Evolutionary conservation across 2,797 vertebrate species (phyloP).

Genomic region (Periparus ater): DNA sequence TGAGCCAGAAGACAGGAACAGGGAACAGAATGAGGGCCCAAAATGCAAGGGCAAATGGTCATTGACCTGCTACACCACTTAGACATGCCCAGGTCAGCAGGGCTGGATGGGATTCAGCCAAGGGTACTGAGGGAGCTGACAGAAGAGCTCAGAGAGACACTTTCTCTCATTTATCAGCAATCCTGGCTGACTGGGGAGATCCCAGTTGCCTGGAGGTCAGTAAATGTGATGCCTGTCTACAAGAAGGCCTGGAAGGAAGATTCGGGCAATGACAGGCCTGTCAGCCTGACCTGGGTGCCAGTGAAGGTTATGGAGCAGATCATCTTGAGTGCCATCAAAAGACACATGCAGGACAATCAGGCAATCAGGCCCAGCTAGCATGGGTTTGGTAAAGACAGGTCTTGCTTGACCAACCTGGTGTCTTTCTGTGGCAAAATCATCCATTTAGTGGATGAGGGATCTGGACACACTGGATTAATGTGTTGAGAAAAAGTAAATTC

Average conservation of each 20-base stretch:
- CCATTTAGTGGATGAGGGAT: not conserved
- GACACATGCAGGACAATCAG: not conserved
- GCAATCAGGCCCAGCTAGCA: rapidly evolving
- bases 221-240: not conserved
- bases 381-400: not conserved
- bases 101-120: not conserved
- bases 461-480: not conserved
- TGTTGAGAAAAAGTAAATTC: not conserved
- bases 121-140: not conserved
- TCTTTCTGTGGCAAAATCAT: not conserved
- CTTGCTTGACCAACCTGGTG: not conserved
- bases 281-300: not conserved
- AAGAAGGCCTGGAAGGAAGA: not conserved
- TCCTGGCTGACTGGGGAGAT: not conserved
- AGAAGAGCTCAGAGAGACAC: not conserved
- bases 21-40: not conserved
- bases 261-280: not conserved
- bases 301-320: rapidly evolving
- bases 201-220: not conserved
- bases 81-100: not conserved
- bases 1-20: not conserved
- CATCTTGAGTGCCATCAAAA: not conserved
- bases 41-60: not conserved
- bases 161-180: not conserved
- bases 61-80: not conserved